Percentiles rank a stretch among this genome's conserved stretches.
Conservation (phyloP, 1,140 invertebrate species). For the Druon quercuslanigerum region DNA sequence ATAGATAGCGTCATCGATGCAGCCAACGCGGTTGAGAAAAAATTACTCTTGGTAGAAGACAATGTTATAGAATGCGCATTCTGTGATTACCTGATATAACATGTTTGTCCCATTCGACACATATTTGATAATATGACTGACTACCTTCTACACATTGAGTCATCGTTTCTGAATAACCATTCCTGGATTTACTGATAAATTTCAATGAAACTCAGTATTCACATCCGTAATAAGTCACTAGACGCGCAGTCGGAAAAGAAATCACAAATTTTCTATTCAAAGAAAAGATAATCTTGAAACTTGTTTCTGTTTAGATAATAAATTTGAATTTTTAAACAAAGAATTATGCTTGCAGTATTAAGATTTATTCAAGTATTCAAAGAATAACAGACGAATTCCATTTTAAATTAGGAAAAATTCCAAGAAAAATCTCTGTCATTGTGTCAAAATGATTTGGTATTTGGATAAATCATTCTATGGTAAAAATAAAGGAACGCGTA, state of each 20-base stretch:
- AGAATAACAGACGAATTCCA: no score
- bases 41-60: neutral
- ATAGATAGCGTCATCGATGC: neutral
- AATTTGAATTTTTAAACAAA: neutral
- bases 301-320: neutral
- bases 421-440: no score
- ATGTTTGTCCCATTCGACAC: neutral
- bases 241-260: no score
- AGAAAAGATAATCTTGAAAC: slow-evolving; percentile 1
- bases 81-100: neutral
- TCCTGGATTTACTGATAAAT: slow-evolving; percentile 42
- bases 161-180: slow-evolving; percentile 60
- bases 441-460: no score
- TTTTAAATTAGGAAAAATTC: no score
- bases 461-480: no score
- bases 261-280: slow-evolving; percentile 5
- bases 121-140: slow-evolving; percentile 18
- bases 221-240: slow-evolving; percentile 27
- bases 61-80: neutral
- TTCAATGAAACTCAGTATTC: slow-evolving; percentile 38
- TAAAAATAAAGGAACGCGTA: no score
- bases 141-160: slow-evolving; percentile 46
- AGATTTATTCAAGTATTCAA: no score
- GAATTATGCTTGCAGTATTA: neutral
- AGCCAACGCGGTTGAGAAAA: neutral